Percentiles rank a stretch among this genome's conserved stretches.
Evolutionary conservation across 1,140 invertebrate genomes (phyloP).

Genomic region (Drosophila ercepeae): DNA sequence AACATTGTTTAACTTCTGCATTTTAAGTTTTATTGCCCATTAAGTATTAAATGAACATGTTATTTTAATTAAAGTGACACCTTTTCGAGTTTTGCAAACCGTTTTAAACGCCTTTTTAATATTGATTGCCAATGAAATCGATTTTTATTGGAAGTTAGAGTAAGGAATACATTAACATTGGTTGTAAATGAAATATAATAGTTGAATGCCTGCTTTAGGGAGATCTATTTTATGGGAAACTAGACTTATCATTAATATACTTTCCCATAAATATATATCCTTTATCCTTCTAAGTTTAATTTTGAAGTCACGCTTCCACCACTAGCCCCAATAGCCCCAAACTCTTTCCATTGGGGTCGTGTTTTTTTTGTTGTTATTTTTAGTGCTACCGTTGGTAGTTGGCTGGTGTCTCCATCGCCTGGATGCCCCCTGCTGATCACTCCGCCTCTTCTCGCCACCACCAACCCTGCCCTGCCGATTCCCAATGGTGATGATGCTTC

Average conservation of each 20-base stretch:
- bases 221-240: no score
- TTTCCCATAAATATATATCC: background rate
- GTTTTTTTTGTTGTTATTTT: conserved; percentile 80
- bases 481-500: conserved; percentile 75
- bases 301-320: conserved; percentile 37
- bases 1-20: background rate
- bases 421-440: conserved; percentile 38
- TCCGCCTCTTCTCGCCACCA: background rate
- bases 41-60: background rate
- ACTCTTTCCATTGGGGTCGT: conserved; percentile 61
- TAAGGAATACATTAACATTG: background rate
- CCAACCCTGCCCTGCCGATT: conserved; percentile 7
- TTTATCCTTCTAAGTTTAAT: background rate
- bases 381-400: conserved; percentile 71
- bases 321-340: conserved; percentile 25
- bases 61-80: conserved; percentile 6
- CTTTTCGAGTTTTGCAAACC: background rate
- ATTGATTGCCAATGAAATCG: conserved; percentile 3
- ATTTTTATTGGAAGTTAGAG: conserved; percentile 1
- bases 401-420: conserved; percentile 25
- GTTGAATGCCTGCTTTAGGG: background rate
- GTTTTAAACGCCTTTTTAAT: conserved; percentile 1
- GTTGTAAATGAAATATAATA: background rate
- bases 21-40: conserved; percentile 1
- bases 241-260: no score